Base-by-base conservation (phyloP, 2,888 invertebrate genomes). In the Melieria omissa region DNA sequence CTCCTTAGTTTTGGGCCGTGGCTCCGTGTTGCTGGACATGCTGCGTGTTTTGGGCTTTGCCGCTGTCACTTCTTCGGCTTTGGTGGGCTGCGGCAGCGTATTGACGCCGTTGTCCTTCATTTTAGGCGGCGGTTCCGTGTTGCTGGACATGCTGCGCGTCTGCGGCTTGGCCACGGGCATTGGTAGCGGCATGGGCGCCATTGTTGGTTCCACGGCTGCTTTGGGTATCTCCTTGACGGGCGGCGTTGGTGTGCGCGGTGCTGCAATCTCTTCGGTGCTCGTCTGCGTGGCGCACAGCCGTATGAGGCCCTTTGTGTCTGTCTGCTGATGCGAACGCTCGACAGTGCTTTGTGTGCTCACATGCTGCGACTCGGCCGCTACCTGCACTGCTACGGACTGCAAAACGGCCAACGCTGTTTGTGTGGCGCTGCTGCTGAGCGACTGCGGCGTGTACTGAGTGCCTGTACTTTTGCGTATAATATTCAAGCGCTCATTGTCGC, bases 401-500 rank as follows among this genome's bases (percentile, higher is more conserved):
- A 80, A 73, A 0, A 75, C 61, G 2, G 80, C 68, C 0, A 73
- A n/a, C 0, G 75, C 64, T 0, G 87, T 87, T 74, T 87, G 87
- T 65, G 81, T 77, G 9, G 77, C 82, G 0, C 81, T 75, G n/a
- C 79, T 80, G 66, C 82, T 79, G 0, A 81, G 79, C 4, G 71
- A n/a, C 0, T 77, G 70, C 0, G 72, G 73, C 1, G 77, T 78
- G 6, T 80, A 84, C 73, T 86, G 87, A 7, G 84, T 85, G 44
- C 79, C 86, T 41, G 81, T 77, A 0, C 83, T 79, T 75, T 85
- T 86, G 3, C 80, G 80, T 63, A 82, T 85, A 9, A 88, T 80
- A 67, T 88, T 88, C 0, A 88, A 79, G 76, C 88, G 88, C 65
- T 89, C 89, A 45, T 78, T 81, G 64, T 90, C 90, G 4, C 90